Conservation (phyloP, 2,113 vertebrate species). For the Syrmaticus mikado region DNA sequence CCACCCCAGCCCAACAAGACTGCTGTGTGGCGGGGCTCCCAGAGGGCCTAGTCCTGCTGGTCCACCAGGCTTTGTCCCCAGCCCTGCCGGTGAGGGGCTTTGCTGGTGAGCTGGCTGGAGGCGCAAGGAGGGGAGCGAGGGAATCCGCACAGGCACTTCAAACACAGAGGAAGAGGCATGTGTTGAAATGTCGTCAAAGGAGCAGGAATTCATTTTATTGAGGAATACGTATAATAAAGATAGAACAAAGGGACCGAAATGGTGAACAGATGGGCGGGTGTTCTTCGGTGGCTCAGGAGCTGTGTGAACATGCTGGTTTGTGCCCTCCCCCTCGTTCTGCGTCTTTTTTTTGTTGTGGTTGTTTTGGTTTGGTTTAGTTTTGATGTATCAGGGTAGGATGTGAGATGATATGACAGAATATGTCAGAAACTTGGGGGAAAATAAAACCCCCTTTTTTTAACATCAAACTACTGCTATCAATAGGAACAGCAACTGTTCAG, state of each 20-base stretch:
- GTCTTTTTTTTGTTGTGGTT: background rate
- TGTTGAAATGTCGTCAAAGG: conserved; percentile 49
- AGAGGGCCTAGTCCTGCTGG: background rate
- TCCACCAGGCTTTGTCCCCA: background rate
- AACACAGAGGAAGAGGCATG: conserved; percentile 30
- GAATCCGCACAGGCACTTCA: conserved; percentile 61
- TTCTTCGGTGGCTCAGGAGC: conserved; percentile 68
- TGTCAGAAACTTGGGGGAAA: conserved; percentile 82
- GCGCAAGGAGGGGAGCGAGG: background rate
- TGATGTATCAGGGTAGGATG: conserved; percentile 75
- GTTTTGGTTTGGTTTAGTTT: conserved; percentile 69
- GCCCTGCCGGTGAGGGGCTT: background rate
- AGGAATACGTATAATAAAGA: conserved; percentile 55
- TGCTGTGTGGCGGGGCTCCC: background rate
- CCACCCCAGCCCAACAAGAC: background rate
- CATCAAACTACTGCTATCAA: conserved; percentile 83
- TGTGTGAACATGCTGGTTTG: conserved; percentile 64
- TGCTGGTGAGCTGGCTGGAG: background rate
- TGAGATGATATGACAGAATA: conserved; percentile 79
- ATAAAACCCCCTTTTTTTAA: conserved; percentile 77
- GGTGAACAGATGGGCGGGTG: conserved; percentile 80
- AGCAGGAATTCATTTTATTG: conserved; percentile 59
- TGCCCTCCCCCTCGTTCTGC: conserved; percentile 67
- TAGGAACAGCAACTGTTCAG: conserved; percentile 83
- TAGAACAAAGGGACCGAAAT: conserved; percentile 76